Evolutionary conservation across 2,113 vertebrate species (phyloP).

Genomic region (Atherinomorus stipes): DNA sequence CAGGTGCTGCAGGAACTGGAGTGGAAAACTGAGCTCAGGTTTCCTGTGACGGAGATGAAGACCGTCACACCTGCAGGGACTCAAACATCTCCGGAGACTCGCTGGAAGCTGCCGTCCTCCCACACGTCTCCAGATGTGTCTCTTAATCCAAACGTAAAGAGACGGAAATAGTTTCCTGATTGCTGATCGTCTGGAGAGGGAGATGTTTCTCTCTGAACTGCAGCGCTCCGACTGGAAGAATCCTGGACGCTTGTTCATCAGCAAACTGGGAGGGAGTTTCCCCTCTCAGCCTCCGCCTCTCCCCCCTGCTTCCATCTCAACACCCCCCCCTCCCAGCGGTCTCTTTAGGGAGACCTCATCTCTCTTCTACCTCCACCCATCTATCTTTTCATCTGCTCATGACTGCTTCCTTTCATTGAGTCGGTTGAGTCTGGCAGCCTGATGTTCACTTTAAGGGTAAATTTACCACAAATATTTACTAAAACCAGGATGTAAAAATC

Average conservation of each 20-base stretch:
- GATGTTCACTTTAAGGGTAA: not conserved
- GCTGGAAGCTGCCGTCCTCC: constrained; percentile 36
- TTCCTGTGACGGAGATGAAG: constrained; percentile 2
- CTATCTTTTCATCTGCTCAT: constrained; percentile 67
- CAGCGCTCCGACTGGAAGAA: constrained; percentile 29
- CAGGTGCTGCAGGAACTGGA: constrained; percentile 63
- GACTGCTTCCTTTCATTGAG: constrained; percentile 70
- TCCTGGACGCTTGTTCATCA: constrained; percentile 21
- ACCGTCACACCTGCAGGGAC: constrained; percentile 63
- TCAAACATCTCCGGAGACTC: constrained; percentile 18
- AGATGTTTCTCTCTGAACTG: constrained; percentile 14
- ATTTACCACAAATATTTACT: not conserved
- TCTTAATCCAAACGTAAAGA: constrained; percentile 36
- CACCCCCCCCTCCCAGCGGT: constrained; percentile 61
- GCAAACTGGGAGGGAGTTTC: constrained; percentile 76
- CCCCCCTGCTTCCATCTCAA: constrained; percentile 42
- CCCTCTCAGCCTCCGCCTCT: constrained; percentile 50
- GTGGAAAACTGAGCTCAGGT: constrained; percentile 54
- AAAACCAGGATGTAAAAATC: not conserved
- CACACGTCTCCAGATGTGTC: constrained; percentile 65
- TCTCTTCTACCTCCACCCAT: constrained; percentile 60
- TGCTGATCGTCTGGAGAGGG: constrained; percentile 27
- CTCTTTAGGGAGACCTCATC: constrained; percentile 65
- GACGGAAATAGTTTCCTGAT: constrained; percentile 41
- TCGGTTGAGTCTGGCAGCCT: constrained; percentile 25